phyloP scores from a whole-genome alignment of 2,113 vertebrate species.

The Microtus montanus region DNA sequence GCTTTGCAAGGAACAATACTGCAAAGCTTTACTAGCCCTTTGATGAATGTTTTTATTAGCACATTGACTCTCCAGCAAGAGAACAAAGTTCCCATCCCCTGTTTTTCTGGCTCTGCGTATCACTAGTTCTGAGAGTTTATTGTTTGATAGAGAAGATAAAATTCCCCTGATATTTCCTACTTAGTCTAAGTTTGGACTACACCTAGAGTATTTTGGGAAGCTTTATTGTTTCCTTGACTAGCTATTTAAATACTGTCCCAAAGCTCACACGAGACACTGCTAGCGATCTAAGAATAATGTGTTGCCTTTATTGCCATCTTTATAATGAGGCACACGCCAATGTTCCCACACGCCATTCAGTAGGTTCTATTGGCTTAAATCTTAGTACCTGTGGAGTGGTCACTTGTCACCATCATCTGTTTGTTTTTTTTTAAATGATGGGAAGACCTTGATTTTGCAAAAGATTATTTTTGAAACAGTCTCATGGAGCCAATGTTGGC shows the following conservation, averaged over 20 bases:
- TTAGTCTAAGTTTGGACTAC: conserved; percentile 78
- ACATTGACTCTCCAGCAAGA: conserved; percentile 4
- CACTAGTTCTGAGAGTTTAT: conserved; percentile 60
- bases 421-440: neutral
- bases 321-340: neutral
- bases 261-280: conserved; percentile 47
- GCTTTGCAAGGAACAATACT: neutral
- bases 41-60: conserved; percentile 62
- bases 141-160: conserved; percentile 75
- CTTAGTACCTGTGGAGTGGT: conserved; percentile 11
- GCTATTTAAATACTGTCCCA: conserved; percentile 70
- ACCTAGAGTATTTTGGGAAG: conserved; percentile 63
- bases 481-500: neutral
- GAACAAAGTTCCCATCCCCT: neutral
- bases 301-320: conserved; percentile 46
- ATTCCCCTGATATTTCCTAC: conserved; percentile 67
- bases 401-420: conserved; percentile 16
- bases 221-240: conserved; percentile 79
- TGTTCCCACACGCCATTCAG: neutral
- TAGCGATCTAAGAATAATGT: conserved; percentile 65
- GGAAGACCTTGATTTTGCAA: conserved; percentile 30
- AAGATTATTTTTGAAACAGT: neutral
- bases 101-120: conserved; percentile 26
- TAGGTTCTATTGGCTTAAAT: neutral
- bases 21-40: conserved; percentile 29